Base-by-base conservation (phyloP, 64 coral and sea anemone species). In the Stichodactyla mertensii region DNA sequence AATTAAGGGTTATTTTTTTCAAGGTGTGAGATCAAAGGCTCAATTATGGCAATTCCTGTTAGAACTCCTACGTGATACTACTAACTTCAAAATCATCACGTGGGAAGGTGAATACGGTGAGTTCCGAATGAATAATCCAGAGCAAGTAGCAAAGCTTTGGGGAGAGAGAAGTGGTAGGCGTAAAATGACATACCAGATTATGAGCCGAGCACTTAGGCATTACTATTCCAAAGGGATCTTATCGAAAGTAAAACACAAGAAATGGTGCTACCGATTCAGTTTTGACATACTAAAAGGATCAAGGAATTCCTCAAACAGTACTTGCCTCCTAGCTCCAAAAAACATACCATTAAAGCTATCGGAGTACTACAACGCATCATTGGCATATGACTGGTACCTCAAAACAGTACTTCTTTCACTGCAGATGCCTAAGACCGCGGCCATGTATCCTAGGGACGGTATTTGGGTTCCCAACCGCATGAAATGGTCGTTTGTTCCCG, bases 101-200 rank as follows among this genome's bases (percentile, higher is more conserved):
- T 89, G 87, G 87, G 87, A 89, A n/a, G 87, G 87, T 5, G 53
- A 8, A 0, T 20, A 83, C 13, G 87, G 87, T 16, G 54, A 89
- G 61, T 89, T 89, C 26, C 58, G 59, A 13, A 89, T 89, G 77
- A 54, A 16, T 14, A 31, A 64, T 22, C 87, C 87, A 3, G 87
- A 89, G 4, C 16, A 22, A 7, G 57, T 83, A 23, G 79, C 87
- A 23, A 22, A 18, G 8, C 45, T 89, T 27, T 89, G 87, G 87
- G 87, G 87, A 27, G 51, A 60, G 15, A 89, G 79, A 7, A 89
- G 82, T 70, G 79, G 79, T 14, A 59, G 87, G 81, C 45, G 57
- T 27, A 89, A 89, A 53, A 89, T 89, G 79, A 89, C 87, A 3
- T 89, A 83, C 52, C 79, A 89, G 18, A 83, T 51, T 20, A 82